Percentiles rank a stretch among this genome's conserved stretches.
These are phyloP conservation scores for Sardina pilchardus DNA, from an alignment of 2,113 vertebrate species.

Conservation along the genomic window DNA sequence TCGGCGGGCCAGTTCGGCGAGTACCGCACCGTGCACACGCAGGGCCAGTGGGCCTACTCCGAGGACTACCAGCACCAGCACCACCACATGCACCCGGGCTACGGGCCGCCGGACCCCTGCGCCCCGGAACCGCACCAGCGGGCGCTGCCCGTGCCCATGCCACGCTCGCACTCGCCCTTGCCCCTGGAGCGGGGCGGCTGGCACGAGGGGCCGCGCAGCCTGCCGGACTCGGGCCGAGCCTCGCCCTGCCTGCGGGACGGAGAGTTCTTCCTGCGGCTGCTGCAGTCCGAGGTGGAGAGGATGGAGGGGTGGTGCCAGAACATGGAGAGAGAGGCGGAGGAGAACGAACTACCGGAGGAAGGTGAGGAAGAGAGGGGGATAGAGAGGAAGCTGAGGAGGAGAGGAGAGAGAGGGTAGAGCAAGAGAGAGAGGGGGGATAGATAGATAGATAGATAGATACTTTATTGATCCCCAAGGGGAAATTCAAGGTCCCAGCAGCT, in stretches of 20 bases:
- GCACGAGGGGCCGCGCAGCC: slow-evolving; percentile 87
- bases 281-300: slow-evolving; percentile 94
- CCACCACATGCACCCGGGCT: slow-evolving; percentile 53
- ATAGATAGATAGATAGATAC: too few relatives aligned
- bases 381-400: neutral
- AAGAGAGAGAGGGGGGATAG: neutral
- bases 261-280: slow-evolving; percentile 93
- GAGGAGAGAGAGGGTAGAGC: neutral
- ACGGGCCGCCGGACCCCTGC: slow-evolving; percentile 65
- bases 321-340: slow-evolving; percentile 95
- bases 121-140: neutral
- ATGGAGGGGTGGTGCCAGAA: slow-evolving; percentile 98
- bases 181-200: slow-evolving; percentile 73
- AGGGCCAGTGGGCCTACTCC: slow-evolving; percentile 96
- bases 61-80: slow-evolving; percentile 92
- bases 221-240: slow-evolving; percentile 90
- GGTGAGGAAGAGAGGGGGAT: slow-evolving; percentile 67
- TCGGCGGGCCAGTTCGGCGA: slow-evolving; percentile 86
- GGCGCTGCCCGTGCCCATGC: slow-evolving; percentile 43
- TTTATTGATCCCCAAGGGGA: too few relatives aligned
- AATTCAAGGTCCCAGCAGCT: too few relatives aligned
- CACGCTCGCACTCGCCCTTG: slow-evolving; percentile 69
- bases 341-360: slow-evolving; percentile 92
- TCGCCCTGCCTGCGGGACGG: slow-evolving; percentile 93
- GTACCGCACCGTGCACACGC: slow-evolving; percentile 96